These are phyloP conservation scores for Heliconius erato DNA, from an alignment of 2,888 invertebrate genomes.

Conservation along the genomic window DNA sequence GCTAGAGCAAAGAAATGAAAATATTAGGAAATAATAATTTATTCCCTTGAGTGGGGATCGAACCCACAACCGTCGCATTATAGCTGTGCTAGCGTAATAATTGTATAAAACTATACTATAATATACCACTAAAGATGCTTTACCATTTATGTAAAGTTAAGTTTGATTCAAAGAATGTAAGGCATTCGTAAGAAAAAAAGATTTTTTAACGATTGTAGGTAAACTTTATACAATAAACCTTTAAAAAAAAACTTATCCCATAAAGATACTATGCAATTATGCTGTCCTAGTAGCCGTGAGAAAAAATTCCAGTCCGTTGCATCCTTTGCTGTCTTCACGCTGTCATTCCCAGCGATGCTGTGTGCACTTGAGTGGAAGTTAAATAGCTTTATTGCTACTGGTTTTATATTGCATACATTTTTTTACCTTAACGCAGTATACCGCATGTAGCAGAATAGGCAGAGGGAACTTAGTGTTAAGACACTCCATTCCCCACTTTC, in stretches of 20 bases:
- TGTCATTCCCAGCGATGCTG: conserved; percentile 6
- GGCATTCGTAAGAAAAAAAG: background rate
- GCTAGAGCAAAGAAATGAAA: background rate
- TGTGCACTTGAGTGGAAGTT: background rate
- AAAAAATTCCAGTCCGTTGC: conserved; percentile 8
- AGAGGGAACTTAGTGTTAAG: background rate
- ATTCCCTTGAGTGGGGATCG: background rate
- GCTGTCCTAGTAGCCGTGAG: conserved; percentile 8
- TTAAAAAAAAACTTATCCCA: background rate
- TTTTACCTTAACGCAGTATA: too few relatives aligned
- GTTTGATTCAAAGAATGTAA: too few relatives aligned
- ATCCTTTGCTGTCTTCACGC: background rate
- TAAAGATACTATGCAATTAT: background rate
- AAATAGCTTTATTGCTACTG: background rate
- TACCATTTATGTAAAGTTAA: too few relatives aligned
- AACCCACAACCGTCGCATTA: background rate
- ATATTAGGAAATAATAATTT: background rate
- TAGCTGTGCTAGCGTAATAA: background rate
- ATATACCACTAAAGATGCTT: too few relatives aligned
- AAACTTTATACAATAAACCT: background rate
- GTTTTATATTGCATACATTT: background rate
- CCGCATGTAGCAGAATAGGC: background rate
- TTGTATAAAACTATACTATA: background rate
- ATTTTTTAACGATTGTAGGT: background rate
- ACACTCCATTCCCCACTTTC: background rate